Conservation (phyloP, 2,113 vertebrate genomes). For the Poeciliopsis prolifica region DNA sequence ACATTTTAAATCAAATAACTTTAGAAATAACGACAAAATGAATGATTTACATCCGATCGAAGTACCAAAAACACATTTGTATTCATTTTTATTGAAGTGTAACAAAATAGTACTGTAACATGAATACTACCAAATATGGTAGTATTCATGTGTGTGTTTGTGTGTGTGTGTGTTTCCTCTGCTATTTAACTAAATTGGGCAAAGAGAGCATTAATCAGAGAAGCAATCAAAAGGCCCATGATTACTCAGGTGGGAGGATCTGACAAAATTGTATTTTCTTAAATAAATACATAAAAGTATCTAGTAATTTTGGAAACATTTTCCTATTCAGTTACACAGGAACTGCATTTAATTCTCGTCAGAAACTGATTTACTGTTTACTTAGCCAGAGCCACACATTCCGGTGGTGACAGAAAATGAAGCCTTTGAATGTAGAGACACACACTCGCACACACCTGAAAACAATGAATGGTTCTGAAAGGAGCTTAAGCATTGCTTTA, state of each 20-base stretch:
- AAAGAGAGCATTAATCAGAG: background rate
- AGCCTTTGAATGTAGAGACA: background rate
- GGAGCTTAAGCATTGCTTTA: background rate
- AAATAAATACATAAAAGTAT: background rate
- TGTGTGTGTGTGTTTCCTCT: background rate
- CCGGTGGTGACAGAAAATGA: background rate
- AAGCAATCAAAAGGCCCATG: background rate
- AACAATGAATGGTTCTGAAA: conserved; percentile 1
- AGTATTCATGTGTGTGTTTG: too few relatives aligned
- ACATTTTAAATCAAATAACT: too few relatives aligned
- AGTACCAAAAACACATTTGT: too few relatives aligned
- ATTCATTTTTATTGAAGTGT: too few relatives aligned
- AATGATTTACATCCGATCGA: too few relatives aligned
- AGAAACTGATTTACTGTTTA: background rate
- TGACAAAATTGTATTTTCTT: background rate
- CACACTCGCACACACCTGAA: background rate
- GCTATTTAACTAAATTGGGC: background rate
- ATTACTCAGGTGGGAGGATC: background rate
- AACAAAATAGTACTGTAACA: too few relatives aligned
- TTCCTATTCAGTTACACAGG: background rate
- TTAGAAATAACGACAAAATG: too few relatives aligned
- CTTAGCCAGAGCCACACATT: background rate
- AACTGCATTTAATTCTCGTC: background rate
- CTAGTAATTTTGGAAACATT: background rate
- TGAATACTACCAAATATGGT: too few relatives aligned